Percentiles rank a stretch among this genome's conserved stretches.
phyloP scores from a whole-genome alignment of 2,797 vertebrate species.

The Hypotaenidia okinawae region DNA sequence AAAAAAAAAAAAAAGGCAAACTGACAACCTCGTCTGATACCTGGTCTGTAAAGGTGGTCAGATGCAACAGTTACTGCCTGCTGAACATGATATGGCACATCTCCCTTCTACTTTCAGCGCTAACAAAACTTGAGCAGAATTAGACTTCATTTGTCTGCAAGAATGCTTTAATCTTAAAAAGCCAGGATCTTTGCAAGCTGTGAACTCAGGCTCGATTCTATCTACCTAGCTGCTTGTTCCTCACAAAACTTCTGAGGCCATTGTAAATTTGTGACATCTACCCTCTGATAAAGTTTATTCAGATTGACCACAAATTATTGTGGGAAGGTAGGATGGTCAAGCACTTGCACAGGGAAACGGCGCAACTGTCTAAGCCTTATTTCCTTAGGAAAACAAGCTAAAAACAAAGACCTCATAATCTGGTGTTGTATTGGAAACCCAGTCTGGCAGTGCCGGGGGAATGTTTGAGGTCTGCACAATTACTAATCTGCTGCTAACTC shows the following conservation, averaged over 20 bases:
- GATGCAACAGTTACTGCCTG: neutral
- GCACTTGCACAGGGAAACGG: neutral
- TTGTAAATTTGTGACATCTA: neutral
- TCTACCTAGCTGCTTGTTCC: neutral
- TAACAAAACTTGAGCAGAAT: neutral
- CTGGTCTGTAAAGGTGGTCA: neutral
- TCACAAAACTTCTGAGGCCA: neutral
- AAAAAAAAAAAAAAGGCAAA: neutral
- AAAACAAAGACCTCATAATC: neutral
- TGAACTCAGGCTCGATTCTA: neutral
- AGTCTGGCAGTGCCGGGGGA: slow-evolving; percentile 31
- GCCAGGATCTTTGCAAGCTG: neutral
- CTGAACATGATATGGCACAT: neutral
- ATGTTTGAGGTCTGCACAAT: slow-evolving; percentile 25
- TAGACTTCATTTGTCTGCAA: neutral
- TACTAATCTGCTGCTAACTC: slow-evolving; percentile 49
- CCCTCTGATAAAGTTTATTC: neutral
- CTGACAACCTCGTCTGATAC: neutral
- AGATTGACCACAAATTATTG: neutral
- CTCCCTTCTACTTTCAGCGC: neutral
- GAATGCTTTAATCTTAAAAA: neutral
- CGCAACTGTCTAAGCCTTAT: neutral
- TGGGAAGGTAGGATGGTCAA: neutral
- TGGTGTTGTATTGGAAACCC: neutral
- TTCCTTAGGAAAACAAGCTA: slow-evolving; percentile 15